These are phyloP conservation scores for Conger conger DNA, from an alignment of 2,113 vertebrate species.

Conservation along the genomic window DNA sequence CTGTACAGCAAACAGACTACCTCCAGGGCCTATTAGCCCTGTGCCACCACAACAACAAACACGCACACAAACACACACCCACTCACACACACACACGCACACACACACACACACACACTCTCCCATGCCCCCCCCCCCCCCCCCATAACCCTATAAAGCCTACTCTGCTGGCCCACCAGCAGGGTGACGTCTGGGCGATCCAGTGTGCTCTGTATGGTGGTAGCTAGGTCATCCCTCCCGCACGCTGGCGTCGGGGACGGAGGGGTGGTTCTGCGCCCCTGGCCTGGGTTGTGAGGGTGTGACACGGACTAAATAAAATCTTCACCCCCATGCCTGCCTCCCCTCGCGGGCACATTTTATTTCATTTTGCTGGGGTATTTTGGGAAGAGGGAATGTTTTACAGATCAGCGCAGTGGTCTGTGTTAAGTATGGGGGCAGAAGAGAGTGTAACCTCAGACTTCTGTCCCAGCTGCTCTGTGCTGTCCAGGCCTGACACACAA, in stretches of 20 bases:
- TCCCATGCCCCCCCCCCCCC: conserved; percentile 46
- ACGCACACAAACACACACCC: not conserved
- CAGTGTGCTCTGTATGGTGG: conserved; percentile 58
- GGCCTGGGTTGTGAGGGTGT: no score
- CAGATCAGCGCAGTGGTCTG: not conserved
- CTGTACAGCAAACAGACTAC: conserved; percentile 71
- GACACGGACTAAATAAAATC: not conserved
- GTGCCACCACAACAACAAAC: conserved; percentile 44
- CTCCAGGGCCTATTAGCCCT: conserved; percentile 65
- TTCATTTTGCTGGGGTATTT: not conserved
- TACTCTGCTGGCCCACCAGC: conserved; percentile 25
- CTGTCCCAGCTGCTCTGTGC: not conserved
- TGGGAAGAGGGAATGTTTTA: not conserved
- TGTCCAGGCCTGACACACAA: not conserved
- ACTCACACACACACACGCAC: no score
- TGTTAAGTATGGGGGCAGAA: not conserved
- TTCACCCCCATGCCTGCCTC: not conserved
- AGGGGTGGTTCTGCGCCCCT: not conserved
- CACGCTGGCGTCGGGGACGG: no score
- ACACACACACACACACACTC: conserved; percentile 43
- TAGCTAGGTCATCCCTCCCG: conserved; percentile 6
- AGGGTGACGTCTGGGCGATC: conserved; percentile 57
- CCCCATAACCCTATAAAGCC: not conserved
- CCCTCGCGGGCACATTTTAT: not conserved
- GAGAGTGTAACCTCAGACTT: not conserved